Conservation (phyloP, 2,888 invertebrate species). For the Cryptosula pallasiana region DNA sequence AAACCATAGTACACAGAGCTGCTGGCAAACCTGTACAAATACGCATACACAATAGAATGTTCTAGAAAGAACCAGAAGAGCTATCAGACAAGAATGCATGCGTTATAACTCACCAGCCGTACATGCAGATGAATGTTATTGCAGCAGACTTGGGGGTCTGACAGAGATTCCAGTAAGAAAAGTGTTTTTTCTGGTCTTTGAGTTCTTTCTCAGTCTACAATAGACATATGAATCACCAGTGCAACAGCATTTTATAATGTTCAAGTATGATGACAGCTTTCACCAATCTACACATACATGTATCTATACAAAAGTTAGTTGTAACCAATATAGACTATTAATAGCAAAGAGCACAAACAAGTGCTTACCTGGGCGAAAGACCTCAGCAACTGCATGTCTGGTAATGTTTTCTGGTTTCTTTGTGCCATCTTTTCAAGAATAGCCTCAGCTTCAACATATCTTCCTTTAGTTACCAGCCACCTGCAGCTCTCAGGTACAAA, state of each 20-base stretch:
- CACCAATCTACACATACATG: too few species aligned
- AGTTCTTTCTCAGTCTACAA: constrained; percentile 33
- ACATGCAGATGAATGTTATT: constrained; percentile 42
- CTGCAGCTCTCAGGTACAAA: constrained; percentile 47
- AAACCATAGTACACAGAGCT: constrained; percentile 48
- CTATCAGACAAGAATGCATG: constrained; percentile 43
- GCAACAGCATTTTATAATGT: too few species aligned
- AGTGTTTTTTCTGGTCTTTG: constrained; percentile 32
- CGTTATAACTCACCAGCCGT: constrained; percentile 40
- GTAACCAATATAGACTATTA: too few species aligned
- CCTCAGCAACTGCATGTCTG: constrained; percentile 36
- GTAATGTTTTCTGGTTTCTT: constrained; percentile 38
- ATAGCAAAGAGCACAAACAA: too few species aligned
- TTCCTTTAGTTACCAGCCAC: constrained; percentile 43
- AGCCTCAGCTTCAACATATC: constrained; percentile 37
- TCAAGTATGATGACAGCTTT: too few species aligned
- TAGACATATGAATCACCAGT: too few species aligned
- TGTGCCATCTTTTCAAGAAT: constrained; percentile 39
- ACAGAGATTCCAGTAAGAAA: constrained; percentile 44
- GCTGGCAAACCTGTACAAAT: constrained; percentile 42
- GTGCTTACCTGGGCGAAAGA: constrained; percentile 35
- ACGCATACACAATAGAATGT: too few species aligned
- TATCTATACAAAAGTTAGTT: too few species aligned
- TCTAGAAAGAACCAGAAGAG: too few species aligned
- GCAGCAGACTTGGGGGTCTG: constrained; percentile 33